Evolutionary conservation across 2,113 vertebrate species (phyloP).

Genomic region (Genyomyrus donnyi): DNA sequence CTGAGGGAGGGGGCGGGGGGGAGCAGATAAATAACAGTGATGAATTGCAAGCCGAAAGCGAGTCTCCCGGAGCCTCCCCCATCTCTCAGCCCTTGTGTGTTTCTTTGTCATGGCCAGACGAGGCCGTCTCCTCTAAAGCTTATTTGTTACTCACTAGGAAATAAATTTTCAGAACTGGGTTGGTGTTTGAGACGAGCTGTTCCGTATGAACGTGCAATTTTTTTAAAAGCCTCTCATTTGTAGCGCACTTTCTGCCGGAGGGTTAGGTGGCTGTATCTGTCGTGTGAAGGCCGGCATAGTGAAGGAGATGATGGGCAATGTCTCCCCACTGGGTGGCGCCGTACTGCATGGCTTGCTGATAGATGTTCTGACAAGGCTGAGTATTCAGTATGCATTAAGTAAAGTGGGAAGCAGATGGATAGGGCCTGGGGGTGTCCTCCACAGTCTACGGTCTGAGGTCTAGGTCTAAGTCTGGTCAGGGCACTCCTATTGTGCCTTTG

Average conservation of each 20-base stretch:
- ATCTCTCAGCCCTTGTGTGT: not conserved
- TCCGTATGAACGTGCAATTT: conserved; percentile 38
- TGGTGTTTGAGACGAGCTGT: not conserved
- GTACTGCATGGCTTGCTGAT: not conserved
- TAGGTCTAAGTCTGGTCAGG: conserved; percentile 20
- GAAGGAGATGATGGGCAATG: not conserved
- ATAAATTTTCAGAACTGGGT: not conserved
- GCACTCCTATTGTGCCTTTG: not conserved
- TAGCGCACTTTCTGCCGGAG: conserved; percentile 38
- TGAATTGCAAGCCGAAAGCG: not conserved
- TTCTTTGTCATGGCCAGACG: not conserved
- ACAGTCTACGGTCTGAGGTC: not conserved
- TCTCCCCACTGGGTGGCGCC: not conserved
- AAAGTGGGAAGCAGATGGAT: conserved; percentile 31
- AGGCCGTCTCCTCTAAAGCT: not conserved
- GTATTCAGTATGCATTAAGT: not conserved
- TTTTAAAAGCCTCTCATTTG: conserved; percentile 52
- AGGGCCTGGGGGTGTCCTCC: not conserved
- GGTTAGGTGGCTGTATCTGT: conserved; percentile 52
- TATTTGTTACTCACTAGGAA: conserved; percentile 5
- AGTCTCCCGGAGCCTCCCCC: not conserved
- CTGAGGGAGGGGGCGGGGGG: not conserved
- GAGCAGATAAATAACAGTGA: not conserved
- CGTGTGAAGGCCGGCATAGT: conserved; percentile 47
- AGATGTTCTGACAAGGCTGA: not conserved